Evolutionary conservation across 2,113 vertebrate species (phyloP).

Genomic region (Pantherophis guttatus): DNA sequence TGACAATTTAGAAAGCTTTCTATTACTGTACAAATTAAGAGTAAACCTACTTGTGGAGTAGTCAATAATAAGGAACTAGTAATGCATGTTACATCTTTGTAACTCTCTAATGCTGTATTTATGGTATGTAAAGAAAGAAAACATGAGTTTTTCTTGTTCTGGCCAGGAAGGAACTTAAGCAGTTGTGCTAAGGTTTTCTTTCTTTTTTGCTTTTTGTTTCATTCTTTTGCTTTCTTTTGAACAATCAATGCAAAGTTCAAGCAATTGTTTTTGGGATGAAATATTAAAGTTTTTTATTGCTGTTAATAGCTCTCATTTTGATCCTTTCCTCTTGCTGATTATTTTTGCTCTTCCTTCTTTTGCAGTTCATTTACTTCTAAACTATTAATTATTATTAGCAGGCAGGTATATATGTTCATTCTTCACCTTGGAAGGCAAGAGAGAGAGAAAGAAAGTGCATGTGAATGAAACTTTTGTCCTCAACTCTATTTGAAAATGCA

Average conservation of each 20-base stretch:
- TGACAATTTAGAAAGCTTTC: neutral
- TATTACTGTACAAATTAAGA: neutral
- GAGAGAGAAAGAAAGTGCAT: neutral
- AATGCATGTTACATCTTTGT: neutral
- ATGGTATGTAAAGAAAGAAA: neutral
- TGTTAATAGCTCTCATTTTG: neutral
- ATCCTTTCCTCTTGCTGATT: neutral
- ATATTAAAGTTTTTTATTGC: neutral
- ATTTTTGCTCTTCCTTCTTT: neutral
- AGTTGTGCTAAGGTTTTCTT: conserved; percentile 1
- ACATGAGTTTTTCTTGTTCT: neutral
- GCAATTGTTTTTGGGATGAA: neutral
- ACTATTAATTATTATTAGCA: neutral
- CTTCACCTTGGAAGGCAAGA: neutral
- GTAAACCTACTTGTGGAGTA: neutral
- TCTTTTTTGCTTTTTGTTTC: conserved; percentile 1
- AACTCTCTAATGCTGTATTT: neutral
- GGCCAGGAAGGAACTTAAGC: neutral
- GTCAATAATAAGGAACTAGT: neutral
- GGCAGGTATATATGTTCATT: neutral
- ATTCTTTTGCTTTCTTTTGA: conserved; percentile 13
- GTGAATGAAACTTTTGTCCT: neutral
- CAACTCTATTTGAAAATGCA: neutral
- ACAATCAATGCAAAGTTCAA: conserved; percentile 16
- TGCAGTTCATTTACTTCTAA: neutral